Base-by-base conservation (phyloP, 37 sponge, comb jelly and placozoan species). In the Beroe ovata region DNA sequence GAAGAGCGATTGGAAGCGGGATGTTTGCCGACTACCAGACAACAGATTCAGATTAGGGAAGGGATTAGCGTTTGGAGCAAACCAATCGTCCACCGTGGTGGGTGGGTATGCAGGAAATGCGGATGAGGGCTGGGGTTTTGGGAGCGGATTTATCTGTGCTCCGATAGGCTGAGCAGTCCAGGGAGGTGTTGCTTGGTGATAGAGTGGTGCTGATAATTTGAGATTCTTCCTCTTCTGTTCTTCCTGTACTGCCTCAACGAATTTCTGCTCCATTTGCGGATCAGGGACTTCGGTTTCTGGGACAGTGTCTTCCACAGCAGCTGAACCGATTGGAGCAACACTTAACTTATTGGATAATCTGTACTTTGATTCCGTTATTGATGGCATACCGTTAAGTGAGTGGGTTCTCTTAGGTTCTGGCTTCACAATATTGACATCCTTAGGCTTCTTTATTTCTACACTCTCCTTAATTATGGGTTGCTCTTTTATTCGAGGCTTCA, bases 401-500 rank as follows among this genome's bases (percentile, higher is more conserved):
- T 3, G 28, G n/a, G 84, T 39, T 6, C 54, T 8, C 47, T 42
- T 77, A 21, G 54, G 84, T 40, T 77, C 84, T n/a, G 84, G 84
- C 28, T 77, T 77, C 41, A 77, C 84, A 19, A 77, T 42, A 41
- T 77, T 77, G 19, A 77, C 54, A 41, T 77, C 84, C 25, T 77
- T 77, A 11, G 35, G 54, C 38, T 77, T 77, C 38, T 77, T 77
- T 14, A 69, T 6, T 2, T 33, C 22, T n/a, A 19, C 28, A 3
- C 38, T 29, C 33, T 42, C 84, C n/a, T 39, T 42, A 0, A 42
- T 16, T 4, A 77, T 29, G 3, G 63, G 63, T 16, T 62, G 63
- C 41, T 77, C 84, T 42, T 77, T 77, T 32, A 77, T 77, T 23
- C 84, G 2, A n/a, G 84, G 84, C 47, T 77, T 77, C 84, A 77